A percentile compares a stretch with the other conserved stretches of the same genome.
These are phyloP conservation scores for Brachionus rotundiformis DNA, from an alignment of 1,140 invertebrate species.

Conservation along the genomic window DNA sequence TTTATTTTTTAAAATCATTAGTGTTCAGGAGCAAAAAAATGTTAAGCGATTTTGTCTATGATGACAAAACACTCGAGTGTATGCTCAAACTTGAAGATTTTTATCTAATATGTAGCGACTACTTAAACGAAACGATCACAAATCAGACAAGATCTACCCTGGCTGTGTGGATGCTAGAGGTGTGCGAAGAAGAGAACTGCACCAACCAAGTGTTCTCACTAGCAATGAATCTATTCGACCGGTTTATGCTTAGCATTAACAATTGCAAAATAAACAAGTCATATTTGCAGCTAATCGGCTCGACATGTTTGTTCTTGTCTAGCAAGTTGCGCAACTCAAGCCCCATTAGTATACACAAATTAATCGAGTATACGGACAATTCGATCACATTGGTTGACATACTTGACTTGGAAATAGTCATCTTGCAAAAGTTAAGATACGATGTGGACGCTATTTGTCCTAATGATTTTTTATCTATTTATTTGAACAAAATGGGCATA, in stretches of 20 bases:
- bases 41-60: neutral
- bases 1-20: too few relatives aligned
- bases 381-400: slow-evolving; percentile 80
- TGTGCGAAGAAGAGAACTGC: slow-evolving; percentile 85
- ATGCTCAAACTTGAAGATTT: slow-evolving; percentile 8
- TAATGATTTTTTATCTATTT: slow-evolving; percentile 68
- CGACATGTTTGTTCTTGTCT: slow-evolving; percentile 82
- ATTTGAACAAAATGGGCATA: neutral
- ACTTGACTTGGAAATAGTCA: slow-evolving; percentile 78
- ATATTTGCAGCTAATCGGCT: slow-evolving; percentile 83
- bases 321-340: slow-evolving; percentile 83
- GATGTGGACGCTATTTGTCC: slow-evolving; percentile 77
- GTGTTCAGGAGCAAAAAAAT: neutral
- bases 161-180: slow-evolving; percentile 56
- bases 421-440: slow-evolving; percentile 78
- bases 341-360: slow-evolving; percentile 75
- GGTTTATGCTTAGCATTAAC: slow-evolving; percentile 74
- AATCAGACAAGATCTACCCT: neutral
- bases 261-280: slow-evolving; percentile 74
- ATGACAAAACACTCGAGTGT: neutral
- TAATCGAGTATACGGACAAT: slow-evolving; percentile 87
- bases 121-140: neutral
- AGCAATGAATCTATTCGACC: slow-evolving; percentile 86
- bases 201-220: slow-evolving; percentile 86
- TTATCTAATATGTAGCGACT: neutral